These are phyloP conservation scores for Ctenopoma kingsleyae DNA, from an alignment of 2,797 vertebrate genomes.

Conservation along the genomic window DNA sequence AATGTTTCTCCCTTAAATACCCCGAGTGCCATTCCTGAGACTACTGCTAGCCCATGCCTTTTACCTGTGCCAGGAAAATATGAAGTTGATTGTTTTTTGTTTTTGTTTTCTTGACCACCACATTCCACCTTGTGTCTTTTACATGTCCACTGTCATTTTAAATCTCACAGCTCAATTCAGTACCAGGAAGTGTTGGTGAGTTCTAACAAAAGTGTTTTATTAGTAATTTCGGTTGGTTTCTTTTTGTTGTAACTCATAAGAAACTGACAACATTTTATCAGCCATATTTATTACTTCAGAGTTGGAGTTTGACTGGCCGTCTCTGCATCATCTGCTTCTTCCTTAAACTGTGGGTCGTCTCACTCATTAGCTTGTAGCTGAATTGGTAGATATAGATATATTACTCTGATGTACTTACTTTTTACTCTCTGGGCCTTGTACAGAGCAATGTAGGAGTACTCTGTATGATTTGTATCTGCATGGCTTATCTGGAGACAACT, in stretches of 20 bases:
- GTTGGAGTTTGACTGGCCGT: constrained; percentile 25
- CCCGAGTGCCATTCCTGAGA: constrained; percentile 76
- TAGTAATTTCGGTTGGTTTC: constrained; percentile 23
- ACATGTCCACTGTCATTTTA: constrained; percentile 46
- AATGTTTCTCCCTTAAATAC: constrained; percentile 49
- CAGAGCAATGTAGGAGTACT: constrained; percentile 58
- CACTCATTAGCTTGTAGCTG: constrained; percentile 39
- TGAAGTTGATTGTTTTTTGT: constrained; percentile 64
- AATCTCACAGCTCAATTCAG: constrained; percentile 26
- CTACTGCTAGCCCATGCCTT: constrained; percentile 78
- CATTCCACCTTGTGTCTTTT: constrained; percentile 56
- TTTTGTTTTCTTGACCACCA: constrained; percentile 24
- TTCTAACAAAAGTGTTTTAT: constrained; percentile 20
- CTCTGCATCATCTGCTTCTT: constrained; percentile 50
- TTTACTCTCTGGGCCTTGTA: constrained; percentile 47
- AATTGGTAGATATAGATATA: constrained; percentile 51
- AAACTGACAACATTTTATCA: constrained; percentile 4
- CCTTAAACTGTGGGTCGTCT: constrained; percentile 33
- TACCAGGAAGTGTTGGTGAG: constrained; percentile 55
- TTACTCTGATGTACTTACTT: constrained; percentile 63
- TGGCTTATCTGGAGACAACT: constrained; percentile 71
- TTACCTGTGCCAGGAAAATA: constrained; percentile 77
- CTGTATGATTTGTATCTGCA: constrained; percentile 74
- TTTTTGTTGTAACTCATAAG: constrained; percentile 11
- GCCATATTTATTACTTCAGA: constrained; percentile 14